These are phyloP conservation scores for Laothoe populi DNA, from an alignment of 2,888 invertebrate species.

Conservation along the genomic window DNA sequence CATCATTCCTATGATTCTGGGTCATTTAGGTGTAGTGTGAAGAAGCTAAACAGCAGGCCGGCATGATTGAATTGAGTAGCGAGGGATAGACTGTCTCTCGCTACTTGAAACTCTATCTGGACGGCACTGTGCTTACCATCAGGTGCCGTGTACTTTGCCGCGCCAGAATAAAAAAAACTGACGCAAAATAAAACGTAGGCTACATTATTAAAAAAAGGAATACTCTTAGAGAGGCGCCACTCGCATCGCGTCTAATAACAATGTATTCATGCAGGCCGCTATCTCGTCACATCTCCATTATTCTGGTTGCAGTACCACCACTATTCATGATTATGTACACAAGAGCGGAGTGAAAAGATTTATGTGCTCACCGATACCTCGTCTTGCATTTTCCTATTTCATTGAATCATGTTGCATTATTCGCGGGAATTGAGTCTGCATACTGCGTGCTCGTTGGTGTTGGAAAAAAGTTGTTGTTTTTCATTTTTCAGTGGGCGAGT, in stretches of 20 bases:
- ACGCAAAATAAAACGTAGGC: not conserved
- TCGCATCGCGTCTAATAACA: constrained; percentile 8
- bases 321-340: constrained; percentile 49
- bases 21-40: too few relatives aligned
- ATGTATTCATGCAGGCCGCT: constrained; percentile 16
- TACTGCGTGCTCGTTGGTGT: not conserved
- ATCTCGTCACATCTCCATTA: constrained; percentile 39
- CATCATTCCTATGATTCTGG: too few relatives aligned
- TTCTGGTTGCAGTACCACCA: constrained; percentile 39
- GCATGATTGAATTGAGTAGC: too few relatives aligned
- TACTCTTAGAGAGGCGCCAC: constrained; percentile 17
- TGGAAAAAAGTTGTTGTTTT: not conserved
- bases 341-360: constrained; percentile 46
- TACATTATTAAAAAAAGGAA: constrained; percentile 8
- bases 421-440: constrained; percentile 16
- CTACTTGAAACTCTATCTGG: too few relatives aligned
- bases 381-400: constrained; percentile 32
- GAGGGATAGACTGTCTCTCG: too few relatives aligned
- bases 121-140: too few relatives aligned
- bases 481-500: too few relatives aligned
- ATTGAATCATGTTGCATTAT: constrained; percentile 25
- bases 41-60: too few relatives aligned
- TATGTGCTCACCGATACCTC: constrained; percentile 41
- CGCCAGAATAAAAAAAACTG: too few relatives aligned
- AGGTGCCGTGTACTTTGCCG: too few relatives aligned